phyloP scores from a whole-genome alignment of 2,113 vertebrate species.

The Ceyx cyanopectus region DNA sequence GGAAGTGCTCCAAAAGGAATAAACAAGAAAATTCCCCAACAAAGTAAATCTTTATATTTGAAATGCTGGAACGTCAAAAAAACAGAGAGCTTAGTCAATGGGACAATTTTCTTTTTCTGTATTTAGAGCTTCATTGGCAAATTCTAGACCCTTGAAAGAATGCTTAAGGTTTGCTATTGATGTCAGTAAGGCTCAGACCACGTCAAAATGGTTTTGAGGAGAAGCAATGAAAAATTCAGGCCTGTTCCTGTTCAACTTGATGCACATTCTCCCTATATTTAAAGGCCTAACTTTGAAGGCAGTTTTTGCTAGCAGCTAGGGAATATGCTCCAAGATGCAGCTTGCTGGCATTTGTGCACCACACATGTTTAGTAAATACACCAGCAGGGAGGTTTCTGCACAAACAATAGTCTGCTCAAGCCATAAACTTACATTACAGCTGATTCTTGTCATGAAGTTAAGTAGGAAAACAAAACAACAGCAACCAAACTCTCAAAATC shows the following conservation, averaged over 20 bases:
- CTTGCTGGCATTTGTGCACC: constrained; percentile 50
- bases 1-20: background rate
- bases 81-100: background rate
- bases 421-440: constrained; percentile 45
- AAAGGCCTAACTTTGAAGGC: constrained; percentile 21
- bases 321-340: constrained; percentile 1
- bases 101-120: background rate
- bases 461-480: constrained; percentile 40
- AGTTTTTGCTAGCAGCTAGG: background rate
- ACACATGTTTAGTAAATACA: constrained; percentile 68
- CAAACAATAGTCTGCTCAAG: constrained; percentile 49
- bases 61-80: background rate
- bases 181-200: background rate
- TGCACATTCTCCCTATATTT: background rate
- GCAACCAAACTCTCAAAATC: constrained; percentile 17
- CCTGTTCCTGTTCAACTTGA: background rate
- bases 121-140: background rate
- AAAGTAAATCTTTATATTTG: background rate
- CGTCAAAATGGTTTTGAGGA: background rate
- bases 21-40: background rate
- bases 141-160: background rate
- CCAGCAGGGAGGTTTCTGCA: constrained; percentile 51
- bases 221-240: background rate
- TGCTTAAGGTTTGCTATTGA: background rate
- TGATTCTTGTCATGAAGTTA: constrained; percentile 37